A percentile compares a stretch with the other conserved stretches of the same genome.
Conservation (phyloP, 2,113 vertebrate species). For the Parotia lawesii region DNA sequence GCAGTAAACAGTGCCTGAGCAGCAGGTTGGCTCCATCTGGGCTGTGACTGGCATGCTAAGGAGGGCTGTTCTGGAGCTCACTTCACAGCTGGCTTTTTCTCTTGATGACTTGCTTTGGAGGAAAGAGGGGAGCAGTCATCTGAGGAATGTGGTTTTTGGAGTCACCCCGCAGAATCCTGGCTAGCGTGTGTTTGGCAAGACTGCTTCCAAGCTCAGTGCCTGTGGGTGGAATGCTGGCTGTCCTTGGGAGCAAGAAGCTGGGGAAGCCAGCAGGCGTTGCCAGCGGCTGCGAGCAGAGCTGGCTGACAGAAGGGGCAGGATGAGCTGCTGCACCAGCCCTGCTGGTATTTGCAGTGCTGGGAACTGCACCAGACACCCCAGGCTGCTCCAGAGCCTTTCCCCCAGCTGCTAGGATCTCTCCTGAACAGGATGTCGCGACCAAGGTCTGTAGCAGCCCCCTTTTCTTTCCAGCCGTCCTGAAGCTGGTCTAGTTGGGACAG, state of each 20-base stretch:
- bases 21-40: conserved; percentile 34
- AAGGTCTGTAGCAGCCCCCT: background rate
- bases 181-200: background rate
- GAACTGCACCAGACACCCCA: background rate
- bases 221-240: background rate
- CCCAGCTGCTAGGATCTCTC: background rate
- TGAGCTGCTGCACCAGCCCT: background rate
- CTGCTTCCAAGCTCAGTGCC: background rate
- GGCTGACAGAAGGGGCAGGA: background rate
- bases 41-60: conserved; percentile 15
- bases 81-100: conserved; percentile 19
- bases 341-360: background rate
- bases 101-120: background rate
- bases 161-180: background rate
- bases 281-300: background rate
- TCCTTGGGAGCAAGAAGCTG: background rate
- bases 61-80: background rate
- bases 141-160: conserved; percentile 14
- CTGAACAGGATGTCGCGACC: background rate
- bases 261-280: background rate
- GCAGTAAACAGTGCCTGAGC: conserved; percentile 21
- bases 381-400: background rate
- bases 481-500: background rate
- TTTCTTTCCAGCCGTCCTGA: background rate
- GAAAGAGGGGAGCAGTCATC: background rate